These are phyloP conservation scores for Drosophila falleni DNA, from an alignment of 2,888 invertebrate species.

Conservation along the genomic window DNA sequence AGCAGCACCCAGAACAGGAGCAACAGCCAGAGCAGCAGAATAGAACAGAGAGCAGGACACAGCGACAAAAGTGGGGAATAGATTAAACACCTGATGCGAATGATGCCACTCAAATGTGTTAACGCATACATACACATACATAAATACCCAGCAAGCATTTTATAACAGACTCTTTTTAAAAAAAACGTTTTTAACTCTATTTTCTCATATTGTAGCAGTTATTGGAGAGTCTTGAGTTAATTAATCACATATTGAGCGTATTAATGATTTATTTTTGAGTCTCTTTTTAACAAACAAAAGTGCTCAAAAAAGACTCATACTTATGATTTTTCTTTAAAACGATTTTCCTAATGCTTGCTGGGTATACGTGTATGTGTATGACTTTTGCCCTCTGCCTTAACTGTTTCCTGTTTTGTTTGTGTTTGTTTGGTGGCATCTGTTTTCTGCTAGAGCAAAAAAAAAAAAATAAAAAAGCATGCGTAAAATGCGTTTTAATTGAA, in stretches of 20 bases:
- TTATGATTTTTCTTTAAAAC: no score
- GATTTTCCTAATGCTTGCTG: no score
- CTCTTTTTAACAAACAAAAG: no score
- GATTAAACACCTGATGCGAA: conserved; percentile 60
- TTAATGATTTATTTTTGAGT: no score
- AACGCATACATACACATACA: conserved; percentile 3
- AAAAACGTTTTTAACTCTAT: no score
- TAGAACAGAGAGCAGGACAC: conserved; percentile 11
- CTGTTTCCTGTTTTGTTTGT: conserved; percentile 39
- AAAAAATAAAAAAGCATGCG: conserved; percentile 46
- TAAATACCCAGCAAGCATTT: not conserved
- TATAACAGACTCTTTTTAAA: no score
- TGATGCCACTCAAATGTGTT: conserved; percentile 9
- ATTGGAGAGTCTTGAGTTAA: no score
- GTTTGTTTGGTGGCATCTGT: conserved; percentile 65
- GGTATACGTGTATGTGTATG: not conserved
- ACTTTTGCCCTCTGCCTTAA: conserved; percentile 5
- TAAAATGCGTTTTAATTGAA: conserved; percentile 77
- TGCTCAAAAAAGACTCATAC: no score
- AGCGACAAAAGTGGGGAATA: conserved; percentile 1
- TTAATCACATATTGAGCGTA: no score
- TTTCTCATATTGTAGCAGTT: no score
- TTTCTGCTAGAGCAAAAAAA: conserved; percentile 33
- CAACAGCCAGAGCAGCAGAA: conserved; percentile 30
- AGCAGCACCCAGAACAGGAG: conserved; percentile 22